These are phyloP conservation scores for Grallaria varia DNA, from an alignment of 2,113 vertebrate genomes.

Conservation along the genomic window DNA sequence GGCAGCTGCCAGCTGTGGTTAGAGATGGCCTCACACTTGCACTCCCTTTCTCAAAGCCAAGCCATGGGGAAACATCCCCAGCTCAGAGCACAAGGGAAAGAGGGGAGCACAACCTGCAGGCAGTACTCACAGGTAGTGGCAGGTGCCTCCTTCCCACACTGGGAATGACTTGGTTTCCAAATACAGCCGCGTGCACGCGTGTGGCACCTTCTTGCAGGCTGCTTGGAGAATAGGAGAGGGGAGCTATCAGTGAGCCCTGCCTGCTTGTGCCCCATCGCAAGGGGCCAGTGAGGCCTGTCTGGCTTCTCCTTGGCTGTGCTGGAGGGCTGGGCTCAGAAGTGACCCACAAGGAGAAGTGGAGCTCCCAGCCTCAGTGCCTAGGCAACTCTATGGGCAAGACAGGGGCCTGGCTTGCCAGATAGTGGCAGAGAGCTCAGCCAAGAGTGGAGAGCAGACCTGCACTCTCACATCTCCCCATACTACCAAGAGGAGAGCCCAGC, in stretches of 20 bases:
- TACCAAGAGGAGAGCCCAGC: not conserved
- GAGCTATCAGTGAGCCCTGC: constrained; percentile 36
- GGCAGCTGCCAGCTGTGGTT: not conserved
- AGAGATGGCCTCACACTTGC: not conserved
- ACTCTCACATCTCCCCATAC: not conserved
- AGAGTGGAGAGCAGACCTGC: not conserved
- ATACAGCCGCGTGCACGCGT: constrained; percentile 88
- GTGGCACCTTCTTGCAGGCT: constrained; percentile 89
- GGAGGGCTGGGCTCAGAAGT: not conserved
- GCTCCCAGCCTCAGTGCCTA: not conserved
- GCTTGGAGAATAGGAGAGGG: constrained; percentile 44
- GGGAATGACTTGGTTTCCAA: constrained; percentile 91
- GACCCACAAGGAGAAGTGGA: not conserved
- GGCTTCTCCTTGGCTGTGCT: not conserved
- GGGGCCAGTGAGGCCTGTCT: not conserved
- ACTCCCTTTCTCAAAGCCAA: not conserved
- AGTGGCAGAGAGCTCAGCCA: not conserved
- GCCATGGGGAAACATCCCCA: not conserved
- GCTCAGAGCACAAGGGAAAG: not conserved
- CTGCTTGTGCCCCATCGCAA: not conserved
- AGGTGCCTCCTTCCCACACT: constrained; percentile 88
- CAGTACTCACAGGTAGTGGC: constrained; percentile 83
- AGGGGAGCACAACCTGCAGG: constrained; percentile 7
- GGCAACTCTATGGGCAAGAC: accelerated
- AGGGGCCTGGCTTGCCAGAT: not conserved